Percentiles rank a stretch among this genome's conserved stretches.
These are phyloP conservation scores for Glandiceps talaboti DNA, from an alignment of 53 echinoderm and acorn worm genomes.

Conservation along the genomic window DNA sequence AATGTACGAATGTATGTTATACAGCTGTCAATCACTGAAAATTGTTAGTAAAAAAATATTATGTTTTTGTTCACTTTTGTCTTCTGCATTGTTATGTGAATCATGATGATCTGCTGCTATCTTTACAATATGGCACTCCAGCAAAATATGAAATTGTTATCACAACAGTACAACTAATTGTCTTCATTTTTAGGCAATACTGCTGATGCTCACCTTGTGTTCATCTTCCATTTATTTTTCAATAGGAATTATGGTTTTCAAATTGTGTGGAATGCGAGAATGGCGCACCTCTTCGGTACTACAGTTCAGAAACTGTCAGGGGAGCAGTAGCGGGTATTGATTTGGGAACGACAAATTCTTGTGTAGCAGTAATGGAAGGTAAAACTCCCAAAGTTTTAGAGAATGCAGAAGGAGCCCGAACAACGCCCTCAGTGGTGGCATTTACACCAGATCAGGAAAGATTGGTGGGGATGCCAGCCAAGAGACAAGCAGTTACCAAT, in stretches of 20 bases:
- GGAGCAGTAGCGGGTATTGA: slow-evolving; percentile 85
- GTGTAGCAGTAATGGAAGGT: slow-evolving; percentile 94
- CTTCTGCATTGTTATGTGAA: too few species aligned
- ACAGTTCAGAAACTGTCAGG: slow-evolving; percentile 65
- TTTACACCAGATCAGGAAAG: slow-evolving; percentile 81
- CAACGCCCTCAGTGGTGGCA: slow-evolving; percentile 93
- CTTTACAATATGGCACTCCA: too few species aligned
- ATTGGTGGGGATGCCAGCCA: slow-evolving; percentile 90
- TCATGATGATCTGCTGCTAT: too few species aligned
- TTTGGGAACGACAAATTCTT: slow-evolving; percentile 95
- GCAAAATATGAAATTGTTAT: too few species aligned
- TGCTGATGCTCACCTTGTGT: too few species aligned
- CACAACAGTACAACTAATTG: too few species aligned
- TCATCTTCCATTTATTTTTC: slow-evolving; percentile 6
- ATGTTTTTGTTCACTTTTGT: too few species aligned
- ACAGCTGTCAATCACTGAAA: too few species aligned
- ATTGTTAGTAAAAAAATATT: too few species aligned
- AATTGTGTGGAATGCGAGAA: slow-evolving; percentile 25
- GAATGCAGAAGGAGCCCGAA: slow-evolving; percentile 92
- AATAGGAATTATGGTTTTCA: slow-evolving; percentile 51
- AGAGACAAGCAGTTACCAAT: slow-evolving; percentile 97
- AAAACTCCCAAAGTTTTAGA: slow-evolving; percentile 80
- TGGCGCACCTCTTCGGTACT: slow-evolving; percentile 34
- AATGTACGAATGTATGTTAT: too few species aligned
- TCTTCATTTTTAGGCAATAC: too few species aligned